Base-by-base conservation (phyloP, 2,113 vertebrate species). In the Ageneiosus marmoratus region DNA sequence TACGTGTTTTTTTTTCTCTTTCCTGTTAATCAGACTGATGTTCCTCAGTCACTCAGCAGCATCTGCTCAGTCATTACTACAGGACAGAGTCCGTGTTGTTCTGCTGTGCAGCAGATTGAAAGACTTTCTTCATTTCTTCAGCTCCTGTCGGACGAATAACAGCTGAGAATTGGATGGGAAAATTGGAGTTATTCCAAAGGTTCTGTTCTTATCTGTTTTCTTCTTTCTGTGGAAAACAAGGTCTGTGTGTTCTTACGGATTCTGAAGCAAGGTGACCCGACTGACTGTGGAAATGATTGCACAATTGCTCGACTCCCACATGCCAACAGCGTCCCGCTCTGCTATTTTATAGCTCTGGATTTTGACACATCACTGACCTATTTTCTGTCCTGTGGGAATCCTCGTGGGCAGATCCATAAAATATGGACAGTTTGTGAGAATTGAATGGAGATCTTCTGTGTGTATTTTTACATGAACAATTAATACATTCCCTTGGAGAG, bases 221-320 rank as follows among this genome's bases (percentile, higher is more conserved):
- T 37, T 58, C 12, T 6, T 11, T 24, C 51, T 27, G 15, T 1
- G 4, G 1, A 37, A 24, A 22, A 44, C 11, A 44, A 41, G 1
- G 34, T 22, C 18, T 22, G 65, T 22, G 65, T 15, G 9, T 24
- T 69, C 20, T 24, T 20, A 34, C 32, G 7, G 0, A 20, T 20
- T 69, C 34, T 24, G 37, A 70, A n/a, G 37, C 67, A 70, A 70
- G 67, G 37, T 70, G 67, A 70, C 67, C 67, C 10, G 37, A 69
- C 18, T 2, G 65, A 22, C 34, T 69, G 34, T 24, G 34, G 20
- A 44, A 69, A 70, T 6, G 67, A 70, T 13, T 44, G 37, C 67
- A 7, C 46, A 18, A 48, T 48, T 13, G 13, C 69, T 73, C 15
- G 5, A 73, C 70, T 50, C 24, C 46, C 70, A 50, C n/a, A 73